These are phyloP conservation scores for Spodoptera littoralis DNA, from an alignment of 2,888 invertebrate species.

Conservation along the genomic window DNA sequence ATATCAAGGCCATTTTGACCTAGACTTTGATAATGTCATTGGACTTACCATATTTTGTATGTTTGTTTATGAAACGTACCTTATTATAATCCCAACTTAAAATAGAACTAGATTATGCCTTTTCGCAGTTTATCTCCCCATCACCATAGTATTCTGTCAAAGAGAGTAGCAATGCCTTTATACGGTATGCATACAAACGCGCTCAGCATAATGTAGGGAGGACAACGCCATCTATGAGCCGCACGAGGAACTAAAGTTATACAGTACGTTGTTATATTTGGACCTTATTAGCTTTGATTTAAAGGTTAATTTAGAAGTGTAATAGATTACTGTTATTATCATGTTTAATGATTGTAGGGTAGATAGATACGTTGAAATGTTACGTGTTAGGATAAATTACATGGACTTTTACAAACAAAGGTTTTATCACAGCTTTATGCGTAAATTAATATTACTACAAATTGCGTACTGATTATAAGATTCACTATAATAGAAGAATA, in stretches of 20 bases:
- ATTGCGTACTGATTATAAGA: conserved; percentile 10
- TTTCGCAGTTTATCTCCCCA: conserved; percentile 19
- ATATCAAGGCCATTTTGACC: conserved; percentile 12
- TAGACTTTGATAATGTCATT: conserved; percentile 25
- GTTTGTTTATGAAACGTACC: too few species aligned
- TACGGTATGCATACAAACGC: conserved; percentile 31
- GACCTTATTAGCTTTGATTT: too few species aligned
- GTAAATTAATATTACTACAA: too few species aligned
- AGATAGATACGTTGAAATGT: too few species aligned
- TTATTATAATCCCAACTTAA: neutral
- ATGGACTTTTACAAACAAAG: too few species aligned
- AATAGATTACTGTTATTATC: too few species aligned
- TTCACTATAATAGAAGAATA: conserved; percentile 13
- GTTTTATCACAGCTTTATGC: too few species aligned
- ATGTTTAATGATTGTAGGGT: too few species aligned
- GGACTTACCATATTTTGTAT: conserved; percentile 7
- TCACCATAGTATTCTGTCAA: conserved; percentile 18
- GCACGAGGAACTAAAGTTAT: conserved; percentile 14
- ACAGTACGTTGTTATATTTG: neutral
- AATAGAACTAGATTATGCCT: conserved; percentile 8
- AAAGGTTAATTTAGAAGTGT: too few species aligned
- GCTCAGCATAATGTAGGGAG: conserved; percentile 10
- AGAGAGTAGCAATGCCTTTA: conserved; percentile 26
- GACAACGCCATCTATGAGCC: conserved; percentile 37
- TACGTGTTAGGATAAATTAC: too few species aligned